These are phyloP conservation scores for Chondrosia reniformis DNA, from an alignment of 37 sponge, comb jelly and placozoan species.

Conservation along the genomic window DNA sequence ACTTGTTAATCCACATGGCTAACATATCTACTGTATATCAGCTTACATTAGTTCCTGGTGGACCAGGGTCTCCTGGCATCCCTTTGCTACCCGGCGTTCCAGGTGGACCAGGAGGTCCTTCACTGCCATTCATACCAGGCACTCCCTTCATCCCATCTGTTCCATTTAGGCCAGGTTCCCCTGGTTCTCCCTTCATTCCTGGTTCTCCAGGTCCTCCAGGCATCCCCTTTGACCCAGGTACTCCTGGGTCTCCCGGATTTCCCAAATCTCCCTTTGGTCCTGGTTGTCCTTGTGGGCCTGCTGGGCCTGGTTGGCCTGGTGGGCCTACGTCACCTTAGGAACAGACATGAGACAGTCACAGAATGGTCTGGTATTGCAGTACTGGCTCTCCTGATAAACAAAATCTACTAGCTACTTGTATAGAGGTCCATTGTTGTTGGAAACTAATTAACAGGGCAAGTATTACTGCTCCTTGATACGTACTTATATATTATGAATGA, in stretches of 20 bases:
- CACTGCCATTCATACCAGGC: not conserved
- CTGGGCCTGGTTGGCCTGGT: not conserved
- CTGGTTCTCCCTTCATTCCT: conserved; percentile 13
- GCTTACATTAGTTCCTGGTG: not conserved
- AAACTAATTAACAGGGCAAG: no score
- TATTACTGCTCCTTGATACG: no score
- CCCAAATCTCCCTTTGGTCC: not conserved
- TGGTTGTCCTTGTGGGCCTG: not conserved
- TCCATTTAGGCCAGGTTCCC: not conserved
- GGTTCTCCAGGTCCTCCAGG: conserved; percentile 41
- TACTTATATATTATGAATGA: no score
- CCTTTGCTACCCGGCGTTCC: not conserved
- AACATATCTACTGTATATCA: not conserved
- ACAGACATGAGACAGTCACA: no score
- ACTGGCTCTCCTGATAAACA: no score
- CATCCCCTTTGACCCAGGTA: conserved; percentile 24
- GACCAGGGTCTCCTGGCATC: not conserved
- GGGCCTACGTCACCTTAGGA: no score
- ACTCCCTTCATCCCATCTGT: conserved; percentile 22
- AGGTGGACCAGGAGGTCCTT: not conserved
- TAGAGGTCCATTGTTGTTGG: no score
- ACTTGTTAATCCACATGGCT: not conserved
- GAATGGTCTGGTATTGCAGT: no score
- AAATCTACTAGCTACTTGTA: no score
- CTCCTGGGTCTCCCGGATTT: conserved; percentile 17